Evolutionary conservation across 2,888 invertebrate species (phyloP), one percentile per base, ranked within the genome.

Genomic region (Apamea crenata): DNA sequence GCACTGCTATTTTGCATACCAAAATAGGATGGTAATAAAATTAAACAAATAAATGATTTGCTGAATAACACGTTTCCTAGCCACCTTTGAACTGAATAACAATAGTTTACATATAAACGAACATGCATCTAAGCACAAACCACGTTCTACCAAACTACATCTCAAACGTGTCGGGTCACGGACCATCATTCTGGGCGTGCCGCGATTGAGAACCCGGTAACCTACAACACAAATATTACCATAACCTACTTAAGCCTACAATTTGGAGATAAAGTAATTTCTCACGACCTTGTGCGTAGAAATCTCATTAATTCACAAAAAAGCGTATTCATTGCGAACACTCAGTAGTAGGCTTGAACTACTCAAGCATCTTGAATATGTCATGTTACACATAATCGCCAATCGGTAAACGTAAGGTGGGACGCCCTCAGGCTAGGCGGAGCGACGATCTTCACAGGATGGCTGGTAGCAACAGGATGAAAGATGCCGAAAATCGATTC

Each of bases 231-330:
- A 66, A 59, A 72, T 63, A 69, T 63, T 69, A 47, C 50, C 44
- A 61, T 66, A 77, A 75, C 77, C 86, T 53, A 86, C 80, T 80
- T 53, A 53, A 73, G 36, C 82, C 40, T 50, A 83, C 65, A 56
- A 70, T 56, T 77, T 56, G 5, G 80, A 70, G 78, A 85, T 53
- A 63, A 25, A 66, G 59, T 66, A 53, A 77, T 50, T 81, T 84
- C 83, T 63, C 85, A 85, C 44, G 85, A 85, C 81, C 85, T 81
- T 85, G 66, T 53, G 47, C 47, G 18, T 71, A 14, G 70, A 71
- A 73, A 84, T 59, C 40, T 77, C 53, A 8, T 75, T 75, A 59
- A 50, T 66, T 66, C 4, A 59, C 5, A 40, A 81, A 73, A 69
- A 65, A 69, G 83, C 44, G 10, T 25, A 66, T 44, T 32, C 18